Percentiles rank a stretch among this genome's conserved stretches.
Conservation (phyloP, 2,113 vertebrate genomes). For the Elephas maximus region DNA sequence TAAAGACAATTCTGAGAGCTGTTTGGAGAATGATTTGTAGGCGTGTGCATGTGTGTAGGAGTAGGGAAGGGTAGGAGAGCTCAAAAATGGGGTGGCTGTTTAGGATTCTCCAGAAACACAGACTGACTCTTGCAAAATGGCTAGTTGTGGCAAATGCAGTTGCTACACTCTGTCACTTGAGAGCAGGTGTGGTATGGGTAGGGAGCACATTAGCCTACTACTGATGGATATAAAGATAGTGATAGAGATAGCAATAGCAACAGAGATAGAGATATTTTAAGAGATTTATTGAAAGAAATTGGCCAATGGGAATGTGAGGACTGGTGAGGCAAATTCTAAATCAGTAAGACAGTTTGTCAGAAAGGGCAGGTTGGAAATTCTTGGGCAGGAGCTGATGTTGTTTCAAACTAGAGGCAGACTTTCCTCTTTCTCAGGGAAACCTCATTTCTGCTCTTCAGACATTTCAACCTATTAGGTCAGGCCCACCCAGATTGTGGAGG, state of each 20-base stretch:
- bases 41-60: not conserved
- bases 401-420: not conserved
- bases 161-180: not conserved
- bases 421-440: not conserved
- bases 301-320: not conserved
- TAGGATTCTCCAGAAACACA: not conserved
- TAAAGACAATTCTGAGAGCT: slow-evolving; percentile 27
- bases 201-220: no score
- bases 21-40: not conserved
- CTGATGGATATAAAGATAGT: not conserved
- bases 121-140: not conserved
- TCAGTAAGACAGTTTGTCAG: not conserved
- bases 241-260: not conserved
- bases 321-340: not conserved
- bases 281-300: not conserved
- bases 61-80: not conserved
- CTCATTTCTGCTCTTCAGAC: not conserved
- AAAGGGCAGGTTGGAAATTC: not conserved
- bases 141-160: not conserved
- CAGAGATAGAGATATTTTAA: not conserved
- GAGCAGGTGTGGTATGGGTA: not conserved
- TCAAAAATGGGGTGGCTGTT: not conserved
- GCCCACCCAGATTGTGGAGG: not conserved
- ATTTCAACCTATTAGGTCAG: not conserved
- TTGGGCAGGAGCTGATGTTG: not conserved